Evolutionary conservation across 2,797 vertebrate genomes (phyloP), one percentile per base, ranked within the genome.

Genomic region (Sorex maritimensis): DNA sequence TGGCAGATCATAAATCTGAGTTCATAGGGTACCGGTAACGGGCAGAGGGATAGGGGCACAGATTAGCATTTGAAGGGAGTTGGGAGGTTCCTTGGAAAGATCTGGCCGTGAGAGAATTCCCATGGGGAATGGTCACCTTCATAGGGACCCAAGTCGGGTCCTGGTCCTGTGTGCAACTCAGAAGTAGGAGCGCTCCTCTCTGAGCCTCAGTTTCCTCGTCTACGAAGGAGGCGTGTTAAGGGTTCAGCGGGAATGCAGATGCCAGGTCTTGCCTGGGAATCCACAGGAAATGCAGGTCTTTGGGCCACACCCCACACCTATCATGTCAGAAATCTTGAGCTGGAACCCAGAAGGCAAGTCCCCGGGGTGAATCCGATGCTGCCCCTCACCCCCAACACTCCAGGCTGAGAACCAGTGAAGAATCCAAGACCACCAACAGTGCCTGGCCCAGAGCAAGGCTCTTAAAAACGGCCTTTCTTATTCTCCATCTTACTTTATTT

Each of bases 1-100:
- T 98, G 98, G 98, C 98, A 97, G 98, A 95, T 98, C 98, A 98
- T 98, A 98, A 98, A 98, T 99, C 98, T 97, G 95, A 73, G 3
- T 97, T 92, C 98, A 98, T 95, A 95, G 19, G 96, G 96, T 93
- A 79, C 97, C 91, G 97, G 98, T 96, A 95, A 82, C n/a, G 92
- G 55, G 67, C 4, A 80, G 41, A 61, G 79, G 92, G 49, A 15
- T 11, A 2, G 91, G 28, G 38, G 75, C 21, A 1, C 0, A 15
- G 71, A n/a, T 71, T 95, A 95, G n/a, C 96, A 89, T 97, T 97
- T 19, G n/a, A 86, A 58, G 78, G 34, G 88, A 79, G 58, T 90
- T 49, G 58, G 72, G 68, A 89, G 46, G 61, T 95, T 88, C 34
- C 58, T 79, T 83, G 88, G 90, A 46, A 75, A 38, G 13, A 21